phyloP scores from a whole-genome alignment of 2,888 invertebrate species.

The Zygothrica quintamaculata region DNA sequence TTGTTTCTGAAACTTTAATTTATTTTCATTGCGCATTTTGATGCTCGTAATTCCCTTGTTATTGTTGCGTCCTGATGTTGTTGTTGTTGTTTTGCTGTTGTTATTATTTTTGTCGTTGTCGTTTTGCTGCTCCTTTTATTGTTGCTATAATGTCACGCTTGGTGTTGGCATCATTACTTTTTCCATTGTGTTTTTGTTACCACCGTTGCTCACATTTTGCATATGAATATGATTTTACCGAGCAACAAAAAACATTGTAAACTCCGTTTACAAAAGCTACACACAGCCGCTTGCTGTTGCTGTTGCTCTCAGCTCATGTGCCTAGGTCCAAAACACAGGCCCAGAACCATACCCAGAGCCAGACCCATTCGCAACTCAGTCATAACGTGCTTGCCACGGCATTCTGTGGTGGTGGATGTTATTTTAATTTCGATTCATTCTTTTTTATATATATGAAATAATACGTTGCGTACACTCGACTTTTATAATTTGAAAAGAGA shows the following conservation, averaged over 20 bases:
- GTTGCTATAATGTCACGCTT: conserved; percentile 72
- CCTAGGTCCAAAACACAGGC: conserved; percentile 8
- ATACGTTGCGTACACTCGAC: conserved; percentile 62
- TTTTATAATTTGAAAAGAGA: conserved; percentile 82
- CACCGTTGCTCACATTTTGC: conserved; percentile 63
- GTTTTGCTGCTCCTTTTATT: conserved; percentile 10
- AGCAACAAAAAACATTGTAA: conserved; percentile 53
- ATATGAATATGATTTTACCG: conserved; percentile 77
- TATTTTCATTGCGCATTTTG: conserved; percentile 83
- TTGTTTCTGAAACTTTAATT: conserved; percentile 80
- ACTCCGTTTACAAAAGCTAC: conserved; percentile 72
- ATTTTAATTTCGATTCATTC: conserved; percentile 70
- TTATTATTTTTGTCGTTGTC: conserved; percentile 10
- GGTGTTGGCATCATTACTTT: conserved; percentile 80
- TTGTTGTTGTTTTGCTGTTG: conserved; percentile 35
- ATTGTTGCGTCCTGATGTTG: conserved; percentile 74
- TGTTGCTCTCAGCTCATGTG: conserved; percentile 25
- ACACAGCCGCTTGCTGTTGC: no score
- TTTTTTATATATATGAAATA: conserved; percentile 4
- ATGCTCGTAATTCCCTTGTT: conserved; percentile 82
- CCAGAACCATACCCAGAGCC: neutral
- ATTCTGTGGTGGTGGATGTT: conserved; percentile 66
- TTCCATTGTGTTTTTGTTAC: conserved; percentile 55
- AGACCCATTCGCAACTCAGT: conserved; percentile 6
- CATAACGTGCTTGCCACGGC: conserved; percentile 26